Conservation (phyloP, 2,888 invertebrate species). For the Pardosa pseudoannulata region DNA sequence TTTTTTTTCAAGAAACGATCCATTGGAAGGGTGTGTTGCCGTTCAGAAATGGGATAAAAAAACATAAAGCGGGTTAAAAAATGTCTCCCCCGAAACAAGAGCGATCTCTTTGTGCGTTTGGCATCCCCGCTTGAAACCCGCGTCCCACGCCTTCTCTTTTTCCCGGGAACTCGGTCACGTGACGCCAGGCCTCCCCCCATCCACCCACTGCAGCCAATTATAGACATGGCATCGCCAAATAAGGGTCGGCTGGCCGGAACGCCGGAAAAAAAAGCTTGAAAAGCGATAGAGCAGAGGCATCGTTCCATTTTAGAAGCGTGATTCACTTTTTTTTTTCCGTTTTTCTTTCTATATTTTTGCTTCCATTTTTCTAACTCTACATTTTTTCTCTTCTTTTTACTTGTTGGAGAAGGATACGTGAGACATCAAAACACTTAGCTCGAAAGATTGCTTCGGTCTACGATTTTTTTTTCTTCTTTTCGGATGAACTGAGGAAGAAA, state of each 20-base stretch:
- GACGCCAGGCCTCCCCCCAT: slow-evolving; percentile 30
- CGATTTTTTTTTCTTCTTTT: background rate
- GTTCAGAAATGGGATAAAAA: background rate
- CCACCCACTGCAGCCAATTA: slow-evolving; percentile 67
- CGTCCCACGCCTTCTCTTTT: slow-evolving; percentile 30
- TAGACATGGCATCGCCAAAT: slow-evolving; percentile 63
- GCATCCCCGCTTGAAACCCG: slow-evolving; percentile 38
- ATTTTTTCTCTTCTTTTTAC: no score
- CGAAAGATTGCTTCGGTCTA: background rate
- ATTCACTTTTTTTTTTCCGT: background rate
- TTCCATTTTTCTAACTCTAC: background rate
- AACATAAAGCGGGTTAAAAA: slow-evolving; percentile 3
- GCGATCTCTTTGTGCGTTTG: slow-evolving; percentile 31
- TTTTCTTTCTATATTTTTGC: background rate
- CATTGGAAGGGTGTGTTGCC: background rate
- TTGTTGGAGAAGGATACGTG: background rate
- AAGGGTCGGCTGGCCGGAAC: slow-evolving; percentile 36
- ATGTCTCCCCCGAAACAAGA: slow-evolving; percentile 39
- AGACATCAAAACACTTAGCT: background rate
- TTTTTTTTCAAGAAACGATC: slow-evolving; percentile 21
- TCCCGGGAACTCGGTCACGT: slow-evolving; percentile 13
- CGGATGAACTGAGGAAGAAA: background rate
- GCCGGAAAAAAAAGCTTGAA: background rate
- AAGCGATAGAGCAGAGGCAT: background rate
- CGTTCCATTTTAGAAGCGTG: background rate